Conservation (phyloP, 1,140 invertebrate genomes). For the Myzus persicae region DNA sequence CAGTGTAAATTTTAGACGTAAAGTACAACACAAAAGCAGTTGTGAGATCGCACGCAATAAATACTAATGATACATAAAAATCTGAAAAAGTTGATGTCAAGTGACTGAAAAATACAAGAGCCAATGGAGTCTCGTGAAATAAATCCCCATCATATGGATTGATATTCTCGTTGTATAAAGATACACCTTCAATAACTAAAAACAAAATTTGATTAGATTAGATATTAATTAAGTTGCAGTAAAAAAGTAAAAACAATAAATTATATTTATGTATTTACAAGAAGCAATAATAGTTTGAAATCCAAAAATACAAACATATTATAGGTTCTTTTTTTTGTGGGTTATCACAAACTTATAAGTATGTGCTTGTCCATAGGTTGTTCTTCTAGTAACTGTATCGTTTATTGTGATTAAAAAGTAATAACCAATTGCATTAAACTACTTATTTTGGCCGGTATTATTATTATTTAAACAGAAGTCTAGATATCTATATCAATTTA, state of each 20-base stretch:
- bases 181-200: conserved; percentile 85
- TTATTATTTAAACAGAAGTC: no score
- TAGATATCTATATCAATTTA: no score
- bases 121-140: conserved; percentile 89
- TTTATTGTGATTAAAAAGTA: no score
- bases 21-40: conserved; percentile 77
- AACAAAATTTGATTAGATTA: conserved; percentile 43
- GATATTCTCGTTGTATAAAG: conserved; percentile 78
- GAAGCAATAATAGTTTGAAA: background rate
- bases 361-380: no score
- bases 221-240: background rate
- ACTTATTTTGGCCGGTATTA: no score
- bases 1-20: conserved; percentile 74
- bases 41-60: conserved; percentile 77
- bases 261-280: background rate
- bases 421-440: background rate
- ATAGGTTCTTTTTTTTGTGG: no score
- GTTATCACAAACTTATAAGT: no score
- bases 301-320: no score
- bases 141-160: conserved; percentile 91
- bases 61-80: conserved; percentile 70
- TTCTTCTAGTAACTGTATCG: no score
- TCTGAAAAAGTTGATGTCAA: conserved; percentile 49
- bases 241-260: no score
- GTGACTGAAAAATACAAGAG: conserved; percentile 74